Conservation (phyloP, 30 jellyfish, hydroid and myxozoan genomes). For the Hydra vulgaris region DNA sequence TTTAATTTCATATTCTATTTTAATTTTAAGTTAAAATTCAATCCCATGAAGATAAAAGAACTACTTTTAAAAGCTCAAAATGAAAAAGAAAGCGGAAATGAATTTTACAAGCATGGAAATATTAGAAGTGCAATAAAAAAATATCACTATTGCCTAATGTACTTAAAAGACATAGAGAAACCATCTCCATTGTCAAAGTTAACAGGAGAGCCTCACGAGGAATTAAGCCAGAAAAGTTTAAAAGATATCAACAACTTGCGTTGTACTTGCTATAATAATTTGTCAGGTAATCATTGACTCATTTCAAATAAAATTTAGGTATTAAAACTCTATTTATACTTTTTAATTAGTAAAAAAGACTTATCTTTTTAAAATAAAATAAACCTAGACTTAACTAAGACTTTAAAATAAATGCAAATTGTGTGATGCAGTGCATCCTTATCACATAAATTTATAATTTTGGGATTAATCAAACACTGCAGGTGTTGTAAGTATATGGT, state of each 20-base stretch:
- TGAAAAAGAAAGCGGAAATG: conserved; percentile 48
- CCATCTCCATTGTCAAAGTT: conserved; percentile 15
- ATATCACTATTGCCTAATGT: conserved; percentile 54
- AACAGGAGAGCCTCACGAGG: conserved; percentile 17
- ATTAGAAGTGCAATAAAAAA: conserved; percentile 43
- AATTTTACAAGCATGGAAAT: conserved; percentile 31
- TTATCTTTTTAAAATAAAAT: too few relatives aligned
- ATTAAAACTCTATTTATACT: too few relatives aligned
- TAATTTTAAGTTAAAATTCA: too few relatives aligned
- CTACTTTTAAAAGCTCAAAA: conserved; percentile 32
- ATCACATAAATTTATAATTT: too few relatives aligned
- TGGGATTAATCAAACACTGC: too few relatives aligned
- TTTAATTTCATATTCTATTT: too few relatives aligned
- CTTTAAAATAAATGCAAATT: too few relatives aligned
- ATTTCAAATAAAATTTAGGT: neutral
- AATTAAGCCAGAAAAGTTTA: conserved; percentile 13
- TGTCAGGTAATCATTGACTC: conserved; percentile 75
- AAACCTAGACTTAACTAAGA: too few relatives aligned
- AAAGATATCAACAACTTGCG: conserved; percentile 30
- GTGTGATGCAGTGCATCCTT: too few relatives aligned
- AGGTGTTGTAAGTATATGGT: too few relatives aligned
- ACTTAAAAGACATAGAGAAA: conserved; percentile 46
- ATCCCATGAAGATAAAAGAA: conserved; percentile 7
- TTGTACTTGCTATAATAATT: conserved; percentile 49
- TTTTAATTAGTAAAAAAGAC: too few relatives aligned